Base-by-base conservation (phyloP, 2,113 vertebrate species). In the Sinocyclocheilus rhinocerous region DNA sequence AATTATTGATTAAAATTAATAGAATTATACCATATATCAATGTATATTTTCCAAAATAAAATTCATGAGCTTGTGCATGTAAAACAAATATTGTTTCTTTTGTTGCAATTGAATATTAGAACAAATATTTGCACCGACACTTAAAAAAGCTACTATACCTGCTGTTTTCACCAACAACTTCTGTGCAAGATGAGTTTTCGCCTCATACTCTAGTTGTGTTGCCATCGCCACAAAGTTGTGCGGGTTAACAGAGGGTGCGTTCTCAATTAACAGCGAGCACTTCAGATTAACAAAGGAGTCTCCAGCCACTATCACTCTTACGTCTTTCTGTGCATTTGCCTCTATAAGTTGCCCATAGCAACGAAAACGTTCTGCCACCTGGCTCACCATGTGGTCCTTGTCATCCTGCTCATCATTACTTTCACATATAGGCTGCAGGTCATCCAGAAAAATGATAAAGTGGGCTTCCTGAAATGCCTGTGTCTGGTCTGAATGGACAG, bases 391-490 rank as follows among this genome's bases (percentile, higher is more conserved):
- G 0, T 83, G n/a, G 6, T 89, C 81, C 45, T 39, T 63, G 36
- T 57, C 85, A n/a, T 93, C 89, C 48, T 10, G 88, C 24, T 1
- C 79, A 78, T 24, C 83, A 67, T 4, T 16, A 15, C 48, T 12
- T 36, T 55, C 59, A 59, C 10, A 65, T 4, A 70, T 29, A 0
- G 65, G 18, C 13, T 79, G 65, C 7, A 67, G 13, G 10, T 98
- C 96, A 15, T 98, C 96, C 87, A 98, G 95, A 84, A 99, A 9
- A 59, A 99, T 88, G 80, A 99, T 45, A 65, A 97, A 48, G 2
- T 96, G 93, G 0, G 97, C 97, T 9, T 94, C 86, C 4, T 57
- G 15, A 91, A 99, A 99, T 79, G 96, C 96, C 4, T 92, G 81
- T 4, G 94, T 88, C 22, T 87, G 75, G 13, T 90, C 76, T 3